phyloP scores from a whole-genome alignment of 2,113 vertebrate species.

The Tichodroma muraria region DNA sequence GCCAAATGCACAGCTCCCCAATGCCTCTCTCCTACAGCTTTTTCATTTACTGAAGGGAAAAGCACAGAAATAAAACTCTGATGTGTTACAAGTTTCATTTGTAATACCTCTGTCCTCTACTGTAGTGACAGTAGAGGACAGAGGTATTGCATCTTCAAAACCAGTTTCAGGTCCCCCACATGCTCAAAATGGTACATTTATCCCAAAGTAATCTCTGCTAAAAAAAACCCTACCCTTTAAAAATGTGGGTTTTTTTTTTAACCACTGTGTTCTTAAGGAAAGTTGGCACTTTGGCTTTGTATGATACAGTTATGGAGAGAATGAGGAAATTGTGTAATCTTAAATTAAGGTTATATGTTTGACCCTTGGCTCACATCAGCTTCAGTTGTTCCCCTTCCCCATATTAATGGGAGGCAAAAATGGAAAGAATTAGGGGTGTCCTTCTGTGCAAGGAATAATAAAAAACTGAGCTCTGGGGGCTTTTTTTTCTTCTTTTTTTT shows the following conservation, averaged over 20 bases:
- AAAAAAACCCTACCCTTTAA: not conserved
- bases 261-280: not conserved
- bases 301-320: not conserved
- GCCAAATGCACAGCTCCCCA: not conserved
- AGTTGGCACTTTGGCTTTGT: not conserved
- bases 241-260: rapidly evolving
- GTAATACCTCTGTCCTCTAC: too few species aligned
- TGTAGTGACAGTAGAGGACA: not conserved
- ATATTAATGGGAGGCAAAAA: rapidly evolving
- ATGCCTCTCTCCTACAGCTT: not conserved
- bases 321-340: not conserved
- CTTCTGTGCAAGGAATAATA: not conserved
- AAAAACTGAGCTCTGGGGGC: not conserved
- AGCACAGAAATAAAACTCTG: not conserved
- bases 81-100: not conserved
- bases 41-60: not conserved
- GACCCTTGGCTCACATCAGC: not conserved
- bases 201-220: not conserved
- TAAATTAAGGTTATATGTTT: not conserved
- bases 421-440: not conserved
- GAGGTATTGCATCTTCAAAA: not conserved
- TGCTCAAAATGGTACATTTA: not conserved
- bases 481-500: not conserved
- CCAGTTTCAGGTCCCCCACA: not conserved
- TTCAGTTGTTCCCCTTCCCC: not conserved